Evolutionary conservation across 2,797 vertebrate genomes (phyloP), one percentile per base, ranked within the genome.

Genomic region (Muscicapa comitata): DNA sequence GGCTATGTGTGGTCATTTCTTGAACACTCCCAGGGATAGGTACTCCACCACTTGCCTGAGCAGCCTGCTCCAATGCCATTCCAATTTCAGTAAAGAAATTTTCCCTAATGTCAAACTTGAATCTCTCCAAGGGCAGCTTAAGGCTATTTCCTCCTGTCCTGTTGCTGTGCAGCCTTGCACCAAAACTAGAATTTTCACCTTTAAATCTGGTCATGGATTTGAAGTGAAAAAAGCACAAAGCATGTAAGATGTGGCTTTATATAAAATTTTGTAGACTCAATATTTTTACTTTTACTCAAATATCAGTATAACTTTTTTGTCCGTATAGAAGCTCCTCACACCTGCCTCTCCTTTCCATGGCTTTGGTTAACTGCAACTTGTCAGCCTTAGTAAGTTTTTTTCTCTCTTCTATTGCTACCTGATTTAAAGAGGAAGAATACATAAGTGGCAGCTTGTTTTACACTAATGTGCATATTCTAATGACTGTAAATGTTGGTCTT

Each of bases 31-130:
- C 18, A 17, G 13, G 26, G 13, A 13, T 20, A 13, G 23, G 10
- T 7, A 15, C 38, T 31, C 37, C n/a, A 57, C 26, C 18, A 7
- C 26, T 50, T 42, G 15, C 10, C 16, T 50, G 13, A 50, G 37
- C n/a, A 65, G 5, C 1, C 11, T 1, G 0, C 43, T 79, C 16
- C 59, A 45, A 25, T 17, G 2, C 9, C 17, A 31, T 50, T 31
- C 17, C 51, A 65, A 26, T 51, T 28, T 50, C 67, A 38, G 19
- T 25, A 33, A 38, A 45, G 16, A 58, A 38, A 3, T 17, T 24
- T 51, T 45, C 58, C 17, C 9, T 25, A 4, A 51, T 28, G 18
- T 45, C 28, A 28, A 4, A 18, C 28, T 51, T 51, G 6, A 29
- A 38, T 11, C 7, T 51, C 6, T 43, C 11, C 24, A 38, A 6